Conservation (phyloP, 2,888 invertebrate genomes). For the Colletes collaris region DNA sequence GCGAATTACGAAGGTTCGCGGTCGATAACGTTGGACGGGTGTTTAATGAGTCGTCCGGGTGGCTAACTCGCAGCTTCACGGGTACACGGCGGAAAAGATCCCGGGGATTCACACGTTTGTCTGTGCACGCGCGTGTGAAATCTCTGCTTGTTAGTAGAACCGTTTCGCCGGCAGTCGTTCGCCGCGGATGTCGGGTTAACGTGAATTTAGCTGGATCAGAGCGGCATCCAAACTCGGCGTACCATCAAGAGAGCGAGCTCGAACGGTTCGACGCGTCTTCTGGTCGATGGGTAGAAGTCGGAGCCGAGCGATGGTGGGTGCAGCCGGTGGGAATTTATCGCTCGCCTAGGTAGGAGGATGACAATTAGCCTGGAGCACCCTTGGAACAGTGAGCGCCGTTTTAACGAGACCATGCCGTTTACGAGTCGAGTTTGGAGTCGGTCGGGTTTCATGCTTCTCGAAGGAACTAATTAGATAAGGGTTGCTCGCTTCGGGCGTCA, state of each 20-base stretch:
- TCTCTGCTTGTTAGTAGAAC: slow-evolving; percentile 66
- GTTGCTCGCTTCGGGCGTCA: slow-evolving; percentile 55
- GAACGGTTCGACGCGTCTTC: slow-evolving; percentile 61
- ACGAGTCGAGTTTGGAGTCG: slow-evolving; percentile 58
- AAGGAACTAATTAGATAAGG: slow-evolving; percentile 69
- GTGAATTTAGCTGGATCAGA: slow-evolving; percentile 48
- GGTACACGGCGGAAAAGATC: slow-evolving; percentile 17
- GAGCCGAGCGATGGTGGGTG: slow-evolving; percentile 12
- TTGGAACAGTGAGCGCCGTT: slow-evolving; percentile 54
- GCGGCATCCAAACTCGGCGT: slow-evolving; percentile 43
- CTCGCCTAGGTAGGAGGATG: slow-evolving; percentile 52
- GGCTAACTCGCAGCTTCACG: neutral
- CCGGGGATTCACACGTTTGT: slow-evolving; percentile 40
- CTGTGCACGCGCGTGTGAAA: slow-evolving; percentile 59
- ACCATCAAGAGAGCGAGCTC: slow-evolving; percentile 38
- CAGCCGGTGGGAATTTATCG: slow-evolving; percentile 57
- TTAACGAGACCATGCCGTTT: slow-evolving; percentile 61
- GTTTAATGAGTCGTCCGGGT: slow-evolving; percentile 11
- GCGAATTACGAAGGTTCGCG: neutral
- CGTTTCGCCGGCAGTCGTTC: slow-evolving; percentile 56
- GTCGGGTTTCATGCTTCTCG: slow-evolving; percentile 63
- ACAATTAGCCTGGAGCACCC: slow-evolving; percentile 65
- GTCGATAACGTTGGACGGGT: neutral
- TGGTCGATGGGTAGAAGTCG: slow-evolving; percentile 45
- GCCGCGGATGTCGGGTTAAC: slow-evolving; percentile 56